Evolutionary conservation across 2,797 vertebrate species (phyloP), one percentile per base, ranked within the genome.

Genomic region (Pterois miles): DNA sequence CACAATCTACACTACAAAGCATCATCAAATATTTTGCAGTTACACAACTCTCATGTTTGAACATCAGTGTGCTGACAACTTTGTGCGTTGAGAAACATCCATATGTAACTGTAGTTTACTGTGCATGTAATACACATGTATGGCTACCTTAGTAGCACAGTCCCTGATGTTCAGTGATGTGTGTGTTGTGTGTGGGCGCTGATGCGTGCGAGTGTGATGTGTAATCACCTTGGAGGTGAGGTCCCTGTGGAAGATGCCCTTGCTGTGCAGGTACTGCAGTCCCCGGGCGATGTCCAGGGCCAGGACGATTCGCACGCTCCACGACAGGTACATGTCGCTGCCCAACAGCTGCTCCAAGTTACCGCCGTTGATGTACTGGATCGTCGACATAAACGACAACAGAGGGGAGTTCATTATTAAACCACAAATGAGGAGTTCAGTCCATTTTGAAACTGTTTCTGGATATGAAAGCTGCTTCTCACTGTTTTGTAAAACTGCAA

Each of bases 291-390:
- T 96, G 90, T 98, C 97, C 93, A 98, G 93, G 25, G 97, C 96
- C 83, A 99, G 94, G 82, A 84, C 88, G 85, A 97, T 91, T 58
- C 97, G 93, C 29, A 94, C 78, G 1, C 92, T 80, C 98, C 98
- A 99, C 18, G 96, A 95, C 11, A 99, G 95, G 34, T 94, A 93
- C 43, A 95, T 86, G 0, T 96, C 93, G 75, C 97, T 97, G 94
- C 96, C 95, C 93, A 99, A 91, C 88, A 99, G 95, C 95, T 99
- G 98, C 95, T 99, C 98, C 94, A 99, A 80, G 92, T 98, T 99
- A 1, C 98, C 98, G 2, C 97, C 97, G 0, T 99, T 99, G 84
- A 99, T 99, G 91, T 97, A 99, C 98, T 99, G 86, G 20, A 72
- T 23, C 50, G 16, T 22, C 57, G 46, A 6, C 33, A 65, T 0